phyloP scores from a whole-genome alignment of 2,113 vertebrate species.

The Cottus gobio region DNA sequence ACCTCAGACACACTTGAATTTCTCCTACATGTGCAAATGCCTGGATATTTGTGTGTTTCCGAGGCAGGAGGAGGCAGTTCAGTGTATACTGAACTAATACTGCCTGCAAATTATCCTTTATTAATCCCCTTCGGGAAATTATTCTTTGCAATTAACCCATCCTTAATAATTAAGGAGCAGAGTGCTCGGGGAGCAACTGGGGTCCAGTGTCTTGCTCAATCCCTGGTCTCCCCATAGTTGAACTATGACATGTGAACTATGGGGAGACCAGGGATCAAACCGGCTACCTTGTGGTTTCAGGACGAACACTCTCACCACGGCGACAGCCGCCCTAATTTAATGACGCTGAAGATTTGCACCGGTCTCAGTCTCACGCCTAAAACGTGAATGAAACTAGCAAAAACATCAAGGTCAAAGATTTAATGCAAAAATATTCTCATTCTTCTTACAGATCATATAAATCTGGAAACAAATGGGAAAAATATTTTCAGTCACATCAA shows the following conservation, averaged over 20 bases:
- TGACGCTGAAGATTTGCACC: neutral
- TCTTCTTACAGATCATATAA: neutral
- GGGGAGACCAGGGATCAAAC: too few relatives aligned
- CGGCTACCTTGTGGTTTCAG: too few relatives aligned
- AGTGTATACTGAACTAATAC: neutral
- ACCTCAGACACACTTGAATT: neutral
- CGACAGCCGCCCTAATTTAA: too few relatives aligned
- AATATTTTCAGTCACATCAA: neutral
- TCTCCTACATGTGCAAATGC: neutral
- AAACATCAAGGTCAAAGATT: neutral
- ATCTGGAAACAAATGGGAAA: neutral
- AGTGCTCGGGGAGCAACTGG: too few relatives aligned
- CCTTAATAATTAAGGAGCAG: too few relatives aligned
- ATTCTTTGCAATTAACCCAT: too few relatives aligned
- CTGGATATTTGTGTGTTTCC: neutral
- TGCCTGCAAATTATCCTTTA: neutral
- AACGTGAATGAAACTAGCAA: neutral
- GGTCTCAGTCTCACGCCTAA: neutral
- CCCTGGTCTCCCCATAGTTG: too few relatives aligned
- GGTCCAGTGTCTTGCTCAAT: too few relatives aligned
- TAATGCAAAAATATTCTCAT: constrained; percentile 17
- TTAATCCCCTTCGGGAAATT: too few relatives aligned
- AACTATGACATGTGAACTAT: too few relatives aligned
- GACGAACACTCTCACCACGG: too few relatives aligned
- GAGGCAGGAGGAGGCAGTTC: neutral